Evolutionary conservation across 2,888 invertebrate species (phyloP), one percentile per base, ranked within the genome.

Genomic region (Tanytarsus gracilentus): DNA sequence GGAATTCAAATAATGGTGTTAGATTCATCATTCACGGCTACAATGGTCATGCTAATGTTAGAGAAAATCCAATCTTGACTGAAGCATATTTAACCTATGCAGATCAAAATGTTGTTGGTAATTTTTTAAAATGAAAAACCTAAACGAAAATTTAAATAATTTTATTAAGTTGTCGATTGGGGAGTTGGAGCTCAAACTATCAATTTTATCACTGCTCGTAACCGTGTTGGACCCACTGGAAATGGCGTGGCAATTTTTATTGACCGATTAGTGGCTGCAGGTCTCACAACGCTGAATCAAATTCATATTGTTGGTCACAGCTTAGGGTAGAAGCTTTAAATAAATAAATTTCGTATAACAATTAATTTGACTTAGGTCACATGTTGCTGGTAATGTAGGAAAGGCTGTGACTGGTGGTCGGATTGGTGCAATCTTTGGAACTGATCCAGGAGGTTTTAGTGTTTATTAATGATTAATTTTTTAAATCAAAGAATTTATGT

Each of bases 281-380:
- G 26, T 2, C 39, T 8, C 23, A 26, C 25, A 1, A 18, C 7
- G 4, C 14, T 16, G 11, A 50, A 36, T 9, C 49, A 27, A 11
- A 21, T 49, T 1, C 8, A 48, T 9, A 25, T 50, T 14, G 36
- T 80, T 27, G 81, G 79, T 1, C 78, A 81, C n/a, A n/a, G n/a
- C n/a, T n/a, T n/a, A n/a, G n/a, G n/a, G n/a, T n/a, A n/a, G n/a
- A n/a, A n/a, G n/a, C n/a, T n/a, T n/a, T n/a, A n/a, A n/a, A n/a
- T n/a, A n/a, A n/a, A n/a, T n/a, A n/a, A n/a, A n/a, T n/a, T n/a
- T n/a, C n/a, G n/a, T n/a, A n/a, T n/a, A n/a, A n/a, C n/a, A n/a
- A n/a, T n/a, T n/a, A n/a, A n/a, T n/a, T 64, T 81, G 81, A 64
- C 71, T 81, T 60, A 81, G 81, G 3, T 79, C 79, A 6, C 79